Percentiles rank a stretch among this genome's conserved stretches.
phyloP scores from a whole-genome alignment of 1,140 invertebrate species.

The Apis dorsata region DNA sequence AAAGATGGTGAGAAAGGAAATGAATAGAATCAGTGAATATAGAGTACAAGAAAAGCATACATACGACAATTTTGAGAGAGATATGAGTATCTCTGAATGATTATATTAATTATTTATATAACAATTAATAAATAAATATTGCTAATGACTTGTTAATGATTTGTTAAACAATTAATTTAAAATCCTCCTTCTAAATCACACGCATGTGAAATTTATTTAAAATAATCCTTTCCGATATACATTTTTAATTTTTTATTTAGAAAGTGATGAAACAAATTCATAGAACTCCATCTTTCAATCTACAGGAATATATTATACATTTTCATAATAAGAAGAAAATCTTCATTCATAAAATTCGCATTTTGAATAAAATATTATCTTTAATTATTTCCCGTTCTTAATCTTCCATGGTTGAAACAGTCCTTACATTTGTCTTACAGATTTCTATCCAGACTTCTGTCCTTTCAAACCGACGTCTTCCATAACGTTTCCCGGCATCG shows the following conservation, averaged over 20 bases:
- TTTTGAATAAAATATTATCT: constrained; percentile 24
- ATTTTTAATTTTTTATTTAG: not conserved
- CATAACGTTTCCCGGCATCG: not conserved
- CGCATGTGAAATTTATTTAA: too few relatives aligned
- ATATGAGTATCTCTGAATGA: too few relatives aligned
- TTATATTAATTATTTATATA: too few relatives aligned
- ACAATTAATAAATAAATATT: too few relatives aligned
- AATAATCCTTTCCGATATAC: not conserved
- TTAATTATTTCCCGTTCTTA: not conserved
- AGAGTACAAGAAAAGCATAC: too few relatives aligned
- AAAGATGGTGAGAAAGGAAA: too few relatives aligned
- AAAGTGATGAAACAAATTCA: not conserved
- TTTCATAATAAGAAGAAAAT: not conserved
- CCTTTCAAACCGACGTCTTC: not conserved
- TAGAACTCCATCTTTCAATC: not conserved
- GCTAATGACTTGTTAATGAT: too few relatives aligned
- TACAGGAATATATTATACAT: not conserved
- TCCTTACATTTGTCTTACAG: not conserved
- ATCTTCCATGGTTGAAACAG: not conserved
- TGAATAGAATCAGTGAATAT: too few relatives aligned
- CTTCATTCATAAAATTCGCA: not conserved
- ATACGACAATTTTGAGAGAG: too few relatives aligned
- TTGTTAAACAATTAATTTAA: too few relatives aligned
- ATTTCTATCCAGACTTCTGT: not conserved
- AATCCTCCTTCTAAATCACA: too few relatives aligned